Evolutionary conservation across 2,113 vertebrate genomes (phyloP), one percentile per base, ranked within the genome.

Genomic region (Tupaia chinensis): DNA sequence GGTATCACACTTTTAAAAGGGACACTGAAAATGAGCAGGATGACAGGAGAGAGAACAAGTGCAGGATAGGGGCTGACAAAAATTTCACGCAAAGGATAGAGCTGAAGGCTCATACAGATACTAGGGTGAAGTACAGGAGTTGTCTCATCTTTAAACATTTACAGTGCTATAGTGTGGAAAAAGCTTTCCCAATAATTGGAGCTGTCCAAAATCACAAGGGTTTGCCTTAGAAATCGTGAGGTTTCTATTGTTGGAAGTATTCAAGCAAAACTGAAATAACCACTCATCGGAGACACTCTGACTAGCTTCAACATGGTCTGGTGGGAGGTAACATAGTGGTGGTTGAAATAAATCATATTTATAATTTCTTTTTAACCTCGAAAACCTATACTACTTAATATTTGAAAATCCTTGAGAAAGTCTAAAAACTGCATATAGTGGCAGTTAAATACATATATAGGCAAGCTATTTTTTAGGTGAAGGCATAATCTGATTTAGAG

Each of bases 381-480:
- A 93, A 96, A 91, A 16, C 12, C 68, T 87, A 11, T 56, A 5
- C 2, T 66, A 54, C 53, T 91, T 74, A 66, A 84, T 56, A 53
- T 93, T 85, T 89, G 87, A 95, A 95, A 87, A 83, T 63, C 58
- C 5, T 14, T 68, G 72, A 73, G 32, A 83, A 87, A 68, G 29
- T 34, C 86, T 54, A 73, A 72, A 53, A 11, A 29, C 53, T 27
- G 76, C 3, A 70, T 20, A 79, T 13, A 34, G 10, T 56, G n/a
- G 84, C 3, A 92, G 70, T 22, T 22, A 91, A 0, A 63, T n/a
- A 74, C 2, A 34, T 10, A 69, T 7, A 72, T 20, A 65, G 69
- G 27, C 22, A 56, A 88, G 56, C 19, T 85, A 20, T 27, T 82
- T 95, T 93, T 93, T 66, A 92, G 65, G 22, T 23, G 23, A 74